A percentile compares a stretch with the other conserved stretches of the same genome.
phyloP scores from a whole-genome alignment of 2,888 invertebrate genomes.

The Caenorhabditis auriculariae region DNA sequence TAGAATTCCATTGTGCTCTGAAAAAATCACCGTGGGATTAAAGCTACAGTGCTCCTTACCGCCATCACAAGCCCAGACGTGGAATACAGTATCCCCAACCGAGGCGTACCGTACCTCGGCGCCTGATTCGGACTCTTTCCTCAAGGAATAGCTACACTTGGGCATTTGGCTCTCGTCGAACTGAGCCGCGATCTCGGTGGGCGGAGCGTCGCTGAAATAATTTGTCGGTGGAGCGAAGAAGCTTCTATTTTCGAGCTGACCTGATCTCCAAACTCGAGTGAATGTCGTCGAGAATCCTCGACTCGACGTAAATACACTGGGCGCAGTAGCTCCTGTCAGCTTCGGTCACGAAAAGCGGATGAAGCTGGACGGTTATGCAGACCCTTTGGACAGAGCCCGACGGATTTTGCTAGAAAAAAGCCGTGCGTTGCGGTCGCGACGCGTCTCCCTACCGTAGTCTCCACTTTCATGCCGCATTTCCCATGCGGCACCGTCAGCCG shows the following conservation, averaged over 20 bases:
- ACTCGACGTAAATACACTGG: conserved; percentile 61
- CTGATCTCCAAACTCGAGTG: conserved; percentile 56
- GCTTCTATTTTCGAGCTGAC: conserved; percentile 10
- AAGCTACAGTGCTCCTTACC: conserved; percentile 28
- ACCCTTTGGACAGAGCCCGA: conserved; percentile 55
- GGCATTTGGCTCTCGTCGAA: conserved; percentile 57
- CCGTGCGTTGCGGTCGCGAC: not conserved
- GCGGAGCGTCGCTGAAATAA: conserved; percentile 53
- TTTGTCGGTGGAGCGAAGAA: too few species aligned
- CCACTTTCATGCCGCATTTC: conserved; percentile 60
- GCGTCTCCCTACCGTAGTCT: conserved; percentile 44
- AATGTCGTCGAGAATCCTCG: conserved; percentile 55
- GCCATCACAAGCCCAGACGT: conserved; percentile 61
- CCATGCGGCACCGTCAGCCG: conserved; percentile 51
- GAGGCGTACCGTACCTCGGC: conserved; percentile 59
- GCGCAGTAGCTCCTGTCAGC: conserved; percentile 62
- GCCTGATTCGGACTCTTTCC: conserved; percentile 55
- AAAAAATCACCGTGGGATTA: conserved; percentile 5
- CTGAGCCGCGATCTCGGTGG: conserved; percentile 57
- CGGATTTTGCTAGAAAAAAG: conserved; percentile 20
- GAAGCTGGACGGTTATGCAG: conserved; percentile 59
- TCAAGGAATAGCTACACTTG: conserved; percentile 57
- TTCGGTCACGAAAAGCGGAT: conserved; percentile 63
- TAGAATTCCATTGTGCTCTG: conserved; percentile 59
- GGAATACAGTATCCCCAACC: conserved; percentile 60